These are phyloP conservation scores for Strix uralensis DNA, from an alignment of 2,113 vertebrate genomes.

Conservation along the genomic window DNA sequence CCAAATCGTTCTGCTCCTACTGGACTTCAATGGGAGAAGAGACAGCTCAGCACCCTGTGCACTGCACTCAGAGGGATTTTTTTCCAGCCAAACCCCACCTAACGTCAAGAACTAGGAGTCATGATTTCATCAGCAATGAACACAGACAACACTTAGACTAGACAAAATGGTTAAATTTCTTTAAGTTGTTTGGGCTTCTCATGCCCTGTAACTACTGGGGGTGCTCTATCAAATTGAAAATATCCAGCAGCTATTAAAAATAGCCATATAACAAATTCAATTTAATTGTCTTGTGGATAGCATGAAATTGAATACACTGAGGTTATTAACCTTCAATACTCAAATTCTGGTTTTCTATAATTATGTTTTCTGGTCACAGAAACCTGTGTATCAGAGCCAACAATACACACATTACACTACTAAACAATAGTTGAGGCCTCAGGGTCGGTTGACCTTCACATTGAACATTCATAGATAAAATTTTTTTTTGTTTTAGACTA, in stretches of 20 bases:
- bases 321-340: slow-evolving; percentile 24
- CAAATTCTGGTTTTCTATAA: background rate
- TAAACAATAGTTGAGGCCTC: background rate
- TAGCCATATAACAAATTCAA: background rate
- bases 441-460: background rate
- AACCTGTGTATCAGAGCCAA: background rate
- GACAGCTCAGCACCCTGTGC: background rate
- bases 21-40: background rate
- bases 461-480: background rate
- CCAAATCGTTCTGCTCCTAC: background rate
- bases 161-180: background rate
- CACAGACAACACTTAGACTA: background rate
- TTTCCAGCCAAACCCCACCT: background rate
- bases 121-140: background rate
- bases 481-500: background rate
- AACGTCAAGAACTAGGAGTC: background rate
- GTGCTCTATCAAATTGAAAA: background rate
- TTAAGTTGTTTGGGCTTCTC: background rate
- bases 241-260: background rate
- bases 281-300: slow-evolving; percentile 1
- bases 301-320: slow-evolving; percentile 27
- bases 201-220: background rate
- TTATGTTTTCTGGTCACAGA: background rate
- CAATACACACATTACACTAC: background rate
- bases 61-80: background rate